These are phyloP conservation scores for Malurus leucopterus DNA, from an alignment of 2,797 vertebrate species.

Conservation along the genomic window DNA sequence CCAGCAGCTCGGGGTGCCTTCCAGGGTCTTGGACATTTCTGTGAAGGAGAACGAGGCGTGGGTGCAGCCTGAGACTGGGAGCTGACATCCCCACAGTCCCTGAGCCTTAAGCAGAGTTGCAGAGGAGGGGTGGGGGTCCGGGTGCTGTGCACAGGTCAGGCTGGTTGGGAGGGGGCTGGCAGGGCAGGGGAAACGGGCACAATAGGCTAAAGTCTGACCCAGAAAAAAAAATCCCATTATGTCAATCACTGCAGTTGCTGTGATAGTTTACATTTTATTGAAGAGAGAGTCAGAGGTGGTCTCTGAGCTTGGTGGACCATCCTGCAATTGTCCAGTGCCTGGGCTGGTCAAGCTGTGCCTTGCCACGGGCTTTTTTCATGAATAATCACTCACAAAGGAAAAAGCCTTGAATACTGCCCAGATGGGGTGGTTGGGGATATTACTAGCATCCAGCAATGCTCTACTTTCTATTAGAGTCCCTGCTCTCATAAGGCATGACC, in stretches of 20 bases:
- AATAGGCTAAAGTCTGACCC: not conserved
- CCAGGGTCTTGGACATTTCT: not conserved
- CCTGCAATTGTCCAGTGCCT: no score
- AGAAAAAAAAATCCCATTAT: fast-evolving
- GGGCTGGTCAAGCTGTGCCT: not conserved
- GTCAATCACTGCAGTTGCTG: not conserved
- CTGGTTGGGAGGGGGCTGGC: not conserved
- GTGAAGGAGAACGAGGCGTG: not conserved
- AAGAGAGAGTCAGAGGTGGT: not conserved
- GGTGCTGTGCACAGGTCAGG: no score
- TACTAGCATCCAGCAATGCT: not conserved
- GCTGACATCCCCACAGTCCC: not conserved
- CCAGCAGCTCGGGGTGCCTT: fast-evolving
- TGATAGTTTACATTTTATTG: not conserved
- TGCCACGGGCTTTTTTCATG: not conserved
- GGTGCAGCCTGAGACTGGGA: not conserved
- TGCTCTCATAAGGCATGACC: not conserved
- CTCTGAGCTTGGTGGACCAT: not conserved
- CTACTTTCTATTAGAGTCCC: not conserved
- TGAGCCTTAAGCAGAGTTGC: not conserved
- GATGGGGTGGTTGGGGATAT: not conserved
- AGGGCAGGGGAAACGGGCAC: not conserved
- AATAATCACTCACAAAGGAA: not conserved
- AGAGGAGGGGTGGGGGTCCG: not conserved
- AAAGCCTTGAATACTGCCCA: not conserved